phyloP scores from a whole-genome alignment of 30 jellyfish, hydroid and myxozoan genomes.

The Chrysaora quinquecirrha region DNA sequence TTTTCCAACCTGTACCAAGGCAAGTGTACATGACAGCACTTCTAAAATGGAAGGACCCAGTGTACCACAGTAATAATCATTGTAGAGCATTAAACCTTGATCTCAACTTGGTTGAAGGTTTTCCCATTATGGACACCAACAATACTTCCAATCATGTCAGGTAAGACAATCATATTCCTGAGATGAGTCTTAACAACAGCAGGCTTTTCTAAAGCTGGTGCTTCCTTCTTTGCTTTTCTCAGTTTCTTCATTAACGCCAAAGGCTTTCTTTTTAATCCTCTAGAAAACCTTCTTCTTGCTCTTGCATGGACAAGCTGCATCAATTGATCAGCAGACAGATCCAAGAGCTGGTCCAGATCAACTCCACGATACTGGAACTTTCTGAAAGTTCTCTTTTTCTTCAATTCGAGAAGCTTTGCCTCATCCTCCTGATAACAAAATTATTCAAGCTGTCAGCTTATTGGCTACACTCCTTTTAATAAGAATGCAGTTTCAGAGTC shows the following conservation, averaged over 20 bases:
- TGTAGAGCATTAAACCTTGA: constrained; percentile 93
- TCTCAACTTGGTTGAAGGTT: constrained; percentile 95
- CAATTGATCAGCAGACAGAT: constrained; percentile 85
- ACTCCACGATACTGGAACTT: constrained; percentile 97
- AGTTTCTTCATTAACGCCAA: constrained; percentile 85
- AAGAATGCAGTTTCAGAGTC: not conserved
- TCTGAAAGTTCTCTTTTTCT: constrained; percentile 97
- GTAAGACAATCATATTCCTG: constrained; percentile 95
- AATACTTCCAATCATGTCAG: constrained; percentile 99
- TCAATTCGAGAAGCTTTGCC: constrained; percentile 81
- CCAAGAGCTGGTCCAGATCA: constrained; percentile 93
- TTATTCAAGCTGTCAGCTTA: not conserved
- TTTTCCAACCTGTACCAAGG: no score
- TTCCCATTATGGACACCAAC: constrained; percentile 99
- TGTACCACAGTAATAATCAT: no score
- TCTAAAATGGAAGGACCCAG: no score
- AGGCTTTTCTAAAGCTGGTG: constrained; percentile 98
- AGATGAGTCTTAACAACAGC: constrained; percentile 98
- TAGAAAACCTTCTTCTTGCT: constrained; percentile 89
- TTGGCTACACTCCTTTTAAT: not conserved
- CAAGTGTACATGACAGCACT: no score
- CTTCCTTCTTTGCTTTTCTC: constrained; percentile 97
- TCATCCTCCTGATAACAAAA: constrained; percentile 53
- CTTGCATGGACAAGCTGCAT: constrained; percentile 96
- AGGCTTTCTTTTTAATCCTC: constrained; percentile 95